Base-by-base conservation (phyloP, 2,113 vertebrate genomes). In the Garra rufa region DNA sequence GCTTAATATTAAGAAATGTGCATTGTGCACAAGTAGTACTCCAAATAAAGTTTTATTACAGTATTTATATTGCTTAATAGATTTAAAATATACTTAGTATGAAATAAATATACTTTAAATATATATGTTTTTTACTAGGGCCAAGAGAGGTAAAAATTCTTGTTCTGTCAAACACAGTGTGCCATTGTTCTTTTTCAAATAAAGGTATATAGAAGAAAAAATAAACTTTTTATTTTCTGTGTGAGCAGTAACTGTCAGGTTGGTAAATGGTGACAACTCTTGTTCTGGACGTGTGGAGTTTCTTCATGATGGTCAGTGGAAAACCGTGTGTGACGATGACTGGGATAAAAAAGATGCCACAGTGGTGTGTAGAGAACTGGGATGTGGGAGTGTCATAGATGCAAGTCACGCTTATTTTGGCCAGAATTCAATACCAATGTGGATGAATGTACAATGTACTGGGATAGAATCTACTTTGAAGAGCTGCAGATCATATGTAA, bases 281-380 rank as follows among this genome's bases (percentile, higher is more conserved):
- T 55, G 52, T n/a, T 55, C 52, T n/a, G 52, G 52, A 9, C 52
- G 52, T 3, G 52, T 55, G 82, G 82, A 83, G 82, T 19, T 83
- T 63, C 34, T 44, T 46, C 8, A 7, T 41, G 6, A 43, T 1
- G 30, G 44, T 17, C 21, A 11, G 30, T 82, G 80, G 80, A 30
- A 30, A 71, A 82, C 65, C 26, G 48, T 82, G 48, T 82, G 80
- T 82, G 21, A 11, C 43, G 6, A 71, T 71, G 0, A 0, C 24
- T 82, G 80, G 80, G 48, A 71, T 82, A 21, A 19, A 17, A 8
- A 2, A 41, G 67, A 82, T 30, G 67, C 81, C 55, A 17, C 14
- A 59, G 81, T 82, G 67, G 69, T 73, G 81, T 82, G 81, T 21
- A 82, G 15, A 59, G 69, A 73, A 13, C 14, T 82, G 38, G 34